A percentile compares a stretch with the other conserved stretches of the same genome.
phyloP scores from a whole-genome alignment of 2,888 invertebrate genomes.

The Ophion costatus region DNA sequence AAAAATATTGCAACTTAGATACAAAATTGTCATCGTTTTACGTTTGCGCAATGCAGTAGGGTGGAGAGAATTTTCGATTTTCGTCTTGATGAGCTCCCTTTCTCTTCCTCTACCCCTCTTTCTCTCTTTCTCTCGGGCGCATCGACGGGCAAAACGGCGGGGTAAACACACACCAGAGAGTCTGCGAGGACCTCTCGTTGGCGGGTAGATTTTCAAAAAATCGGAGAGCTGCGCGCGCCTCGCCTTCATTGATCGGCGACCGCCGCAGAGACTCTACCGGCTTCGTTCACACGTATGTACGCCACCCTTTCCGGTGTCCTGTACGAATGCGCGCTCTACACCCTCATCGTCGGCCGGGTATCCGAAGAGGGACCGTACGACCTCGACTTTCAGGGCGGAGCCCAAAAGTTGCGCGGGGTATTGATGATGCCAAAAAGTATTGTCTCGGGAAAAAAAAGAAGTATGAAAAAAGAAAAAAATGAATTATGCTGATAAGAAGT shows the following conservation, averaged over 20 bases:
- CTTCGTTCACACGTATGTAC: constrained; percentile 68
- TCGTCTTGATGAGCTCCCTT: constrained; percentile 59
- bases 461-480: constrained; percentile 61
- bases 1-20: neutral
- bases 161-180: constrained; percentile 62
- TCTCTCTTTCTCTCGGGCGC: constrained; percentile 28
- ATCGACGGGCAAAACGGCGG: constrained; percentile 64
- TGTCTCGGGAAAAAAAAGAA: constrained; percentile 46
- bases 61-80: constrained; percentile 56
- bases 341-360: constrained; percentile 73
- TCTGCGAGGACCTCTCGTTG: constrained; percentile 77
- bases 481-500: constrained; percentile 9
- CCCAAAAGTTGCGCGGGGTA: constrained; percentile 73
- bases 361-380: constrained; percentile 76
- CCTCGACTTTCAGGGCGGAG: constrained; percentile 81
- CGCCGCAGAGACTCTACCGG: constrained; percentile 66
- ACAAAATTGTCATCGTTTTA: constrained; percentile 35
- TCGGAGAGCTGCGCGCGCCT: constrained; percentile 81
- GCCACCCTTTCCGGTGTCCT: constrained; percentile 18
- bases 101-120: constrained; percentile 20
- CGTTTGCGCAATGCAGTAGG: constrained; percentile 62
- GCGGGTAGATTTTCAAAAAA: constrained; percentile 83
- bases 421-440: constrained; percentile 57
- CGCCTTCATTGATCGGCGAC: constrained; percentile 81
- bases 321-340: constrained; percentile 46